Base-by-base conservation (phyloP, 2,888 invertebrate species). In the Drosophila algonquin region DNA sequence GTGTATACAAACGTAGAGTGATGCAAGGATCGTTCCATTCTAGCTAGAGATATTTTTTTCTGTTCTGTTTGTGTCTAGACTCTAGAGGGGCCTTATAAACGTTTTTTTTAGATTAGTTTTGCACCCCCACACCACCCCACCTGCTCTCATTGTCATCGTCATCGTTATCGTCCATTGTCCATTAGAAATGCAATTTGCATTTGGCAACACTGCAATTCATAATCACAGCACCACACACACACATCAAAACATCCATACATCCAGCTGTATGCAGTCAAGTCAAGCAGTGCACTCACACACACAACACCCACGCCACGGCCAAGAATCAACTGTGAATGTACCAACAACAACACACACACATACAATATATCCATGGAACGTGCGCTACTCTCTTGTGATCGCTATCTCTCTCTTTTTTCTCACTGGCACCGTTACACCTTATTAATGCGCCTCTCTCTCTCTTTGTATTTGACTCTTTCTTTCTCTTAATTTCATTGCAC, bases 281-380 rank as follows among this genome's bases (percentile, higher is more conserved):
- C 21, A 47, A 57, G 46, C 77, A 76, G 64, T 35, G 16, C 54
- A 51, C 62, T 47, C 55, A 63, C 53, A 57, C 54, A 50, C 55
- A 47, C 30, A 30, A 8, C 30, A 54, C 51, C 35, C 40, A 61
- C 61, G 50, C 62, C 59, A 52, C 50, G 27, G 57, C 72, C 76
- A 77, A 46, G 53, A 65, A 77, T 80, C 68, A 69, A 75, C 78
- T 75, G 69, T 69, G 73, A 78, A 81, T 81, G 81, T 72, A 75
- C 79, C 77, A 7, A n/a, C 40, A 40, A 40, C 35, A 12, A 24
- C 24, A 24, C 48, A 63, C 63, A 63, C 67, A 56, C 62, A 35
- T 55, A 50, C 63, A 63, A 5, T 24, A 24, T 73, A 64, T 64
- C 64, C 75, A 63, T 67, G 78, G 69, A 78, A 81, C 78, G 81